Base-by-base conservation (phyloP, 1,140 invertebrate genomes). In the Drosophila subpulchrella region DNA sequence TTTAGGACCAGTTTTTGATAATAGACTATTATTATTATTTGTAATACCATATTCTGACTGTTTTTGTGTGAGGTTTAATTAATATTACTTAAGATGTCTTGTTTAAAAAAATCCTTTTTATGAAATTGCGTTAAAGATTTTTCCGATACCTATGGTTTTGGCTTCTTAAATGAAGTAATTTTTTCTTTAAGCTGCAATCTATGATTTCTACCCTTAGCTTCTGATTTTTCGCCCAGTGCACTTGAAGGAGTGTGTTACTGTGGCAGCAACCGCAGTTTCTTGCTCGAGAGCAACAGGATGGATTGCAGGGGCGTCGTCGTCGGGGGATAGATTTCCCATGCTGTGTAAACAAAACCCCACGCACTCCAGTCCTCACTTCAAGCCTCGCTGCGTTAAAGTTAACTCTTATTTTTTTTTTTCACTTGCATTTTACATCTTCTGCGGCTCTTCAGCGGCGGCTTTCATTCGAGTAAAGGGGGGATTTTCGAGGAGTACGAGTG, bases 321-420 rank as follows among this genome's bases (percentile, higher is more conserved):
- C 7, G 12, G 46, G 46, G 46, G 24, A n/a, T 20, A 7, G 38
- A 15, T 32, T 60, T 32, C 47, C 57, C 61, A 58, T 59, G 73
- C 68, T 57, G 61, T 70, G 83, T 83, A 83, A 86, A 86, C 82
- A 82, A 83, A 82, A 61, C 79, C 83, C 75, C 70, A 79, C 47
- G 65, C 78, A 88, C 83, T 85, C 63, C 53, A 81, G 51, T 41
- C 59, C 20, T 30, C 59, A 48, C 59, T 55, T 30, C 11, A 39
- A 54, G 41, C 54, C 47, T 10, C 42, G 41, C 13, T 17, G 39
- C 60, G 75, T 41, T 63, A 70, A 82, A 86, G 75, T 88, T 88
- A 82, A 73, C 78, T 82, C 50, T 24, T 41, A n/a, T 66, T 54
- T 65, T 44, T 32, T 32, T 56, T 36, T 24, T 39, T 36, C 53